Evolutionary conservation across 2,113 vertebrate genomes (phyloP).

Genomic region (Furnarius figulus): DNA sequence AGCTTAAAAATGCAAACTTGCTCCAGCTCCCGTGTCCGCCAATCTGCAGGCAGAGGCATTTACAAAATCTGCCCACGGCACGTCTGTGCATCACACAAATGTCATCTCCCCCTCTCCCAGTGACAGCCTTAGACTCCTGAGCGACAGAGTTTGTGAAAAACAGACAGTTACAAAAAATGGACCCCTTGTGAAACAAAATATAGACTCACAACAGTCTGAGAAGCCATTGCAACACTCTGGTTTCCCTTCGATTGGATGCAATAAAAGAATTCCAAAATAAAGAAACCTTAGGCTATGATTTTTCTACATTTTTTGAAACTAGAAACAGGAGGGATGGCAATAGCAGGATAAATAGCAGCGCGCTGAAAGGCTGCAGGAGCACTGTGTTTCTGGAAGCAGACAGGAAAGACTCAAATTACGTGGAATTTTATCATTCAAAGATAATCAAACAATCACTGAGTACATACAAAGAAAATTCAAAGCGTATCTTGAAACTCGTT

Average conservation of each 20-base stretch:
- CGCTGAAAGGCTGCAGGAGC: background rate
- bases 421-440: background rate
- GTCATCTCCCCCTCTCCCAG: background rate
- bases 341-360: background rate
- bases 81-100: constrained; percentile 6
- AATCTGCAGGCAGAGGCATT: constrained; percentile 14
- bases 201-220: background rate
- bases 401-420: background rate
- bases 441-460: background rate
- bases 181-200: background rate
- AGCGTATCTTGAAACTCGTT: background rate
- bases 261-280: background rate
- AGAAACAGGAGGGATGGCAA: background rate
- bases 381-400: background rate
- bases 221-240: background rate
- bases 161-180: background rate
- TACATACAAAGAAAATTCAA: background rate
- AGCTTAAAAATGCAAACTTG: background rate
- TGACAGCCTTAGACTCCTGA: background rate
- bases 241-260: background rate
- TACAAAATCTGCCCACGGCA: constrained; percentile 12
- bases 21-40: background rate
- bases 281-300: background rate
- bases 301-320: background rate
- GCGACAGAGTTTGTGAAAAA: background rate